Evolutionary conservation across 2,888 invertebrate species (phyloP), one percentile per base, ranked within the genome.

Genomic region (Reticulitermes lucifugus): DNA sequence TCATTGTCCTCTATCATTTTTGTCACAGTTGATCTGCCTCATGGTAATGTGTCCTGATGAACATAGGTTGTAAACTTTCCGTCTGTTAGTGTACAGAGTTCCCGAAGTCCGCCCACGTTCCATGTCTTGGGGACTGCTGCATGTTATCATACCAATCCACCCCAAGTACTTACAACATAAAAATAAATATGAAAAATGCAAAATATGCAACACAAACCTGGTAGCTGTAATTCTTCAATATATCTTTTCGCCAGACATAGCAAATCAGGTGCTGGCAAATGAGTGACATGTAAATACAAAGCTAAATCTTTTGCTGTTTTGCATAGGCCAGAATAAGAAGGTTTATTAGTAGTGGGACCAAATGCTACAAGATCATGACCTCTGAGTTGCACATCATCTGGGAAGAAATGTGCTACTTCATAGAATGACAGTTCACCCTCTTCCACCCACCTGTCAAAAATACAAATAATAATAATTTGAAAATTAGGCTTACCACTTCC

Each of bases 191-290:
- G 65, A 7, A n/a, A n/a, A 5, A n/a, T n/a, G 12, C 2, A 12
- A 73, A 41, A 73, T 25, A 73, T 83, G n/a, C 3, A 25, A 25
- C 65, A 86, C 88, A 85, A 89, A 91, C 91, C 89, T 87, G 92
- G 92, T 77, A 92, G 89, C 87, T 90, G 89, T 60, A 92, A 88
- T 87, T 92, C 92, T 79, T 88, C 88, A 79, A 91, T 90, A 88
- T 91, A 91, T 85, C 90, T 89, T 71, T 87, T 88, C 14, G 90
- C 88, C 35, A 92, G 88, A n/a, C 87, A 65, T 41, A 88, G 77
- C 3, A 91, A 87, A 88, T 91, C 88, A 6, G 91, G 90, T 55
- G 88, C 87, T 75, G 88, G 88, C 75, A 91, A 86, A 2, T 89
- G 86, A 5, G 88, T 88, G 43, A 93, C 88, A 83, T 89, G 86